phyloP scores from a whole-genome alignment of 2,888 invertebrate species.

The Trichacis sp. region DNA sequence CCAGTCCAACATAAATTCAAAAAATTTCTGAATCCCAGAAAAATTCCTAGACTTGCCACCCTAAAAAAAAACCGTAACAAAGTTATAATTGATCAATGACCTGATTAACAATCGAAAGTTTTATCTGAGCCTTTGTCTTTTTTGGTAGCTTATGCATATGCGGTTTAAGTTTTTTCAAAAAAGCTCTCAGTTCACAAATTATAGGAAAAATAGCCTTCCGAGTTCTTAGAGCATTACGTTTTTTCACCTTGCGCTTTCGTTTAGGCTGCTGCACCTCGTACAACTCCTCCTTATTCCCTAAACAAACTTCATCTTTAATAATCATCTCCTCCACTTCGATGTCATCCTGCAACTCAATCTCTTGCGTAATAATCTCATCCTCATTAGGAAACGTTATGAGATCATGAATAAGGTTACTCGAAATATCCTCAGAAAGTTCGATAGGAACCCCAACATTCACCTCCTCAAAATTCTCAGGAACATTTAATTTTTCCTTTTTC shows the following conservation, averaged over 20 bases:
- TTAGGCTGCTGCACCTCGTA: constrained; percentile 34
- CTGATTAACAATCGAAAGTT: constrained; percentile 64
- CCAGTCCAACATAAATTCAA: too few species aligned
- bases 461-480: constrained; percentile 15
- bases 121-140: constrained; percentile 62
- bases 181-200: constrained; percentile 56
- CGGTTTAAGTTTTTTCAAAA: constrained; percentile 61
- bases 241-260: constrained; percentile 21
- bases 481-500: constrained; percentile 39
- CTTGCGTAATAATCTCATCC: constrained; percentile 28
- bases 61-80: too few species aligned
- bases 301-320: constrained; percentile 34
- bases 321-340: constrained; percentile 41
- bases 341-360: constrained; percentile 46
- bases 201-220: constrained; percentile 62
- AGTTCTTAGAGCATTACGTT: constrained; percentile 49
- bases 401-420: constrained; percentile 32
- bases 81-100: constrained; percentile 63
- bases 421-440: constrained; percentile 25
- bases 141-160: constrained; percentile 61
- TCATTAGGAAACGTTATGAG: constrained; percentile 47
- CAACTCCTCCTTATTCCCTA: constrained; percentile 34
- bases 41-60: too few species aligned
- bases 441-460: constrained; percentile 11
- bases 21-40: too few species aligned